phyloP scores from a whole-genome alignment of 2,888 invertebrate species.

The Caenorhabditis sp. region DNA sequence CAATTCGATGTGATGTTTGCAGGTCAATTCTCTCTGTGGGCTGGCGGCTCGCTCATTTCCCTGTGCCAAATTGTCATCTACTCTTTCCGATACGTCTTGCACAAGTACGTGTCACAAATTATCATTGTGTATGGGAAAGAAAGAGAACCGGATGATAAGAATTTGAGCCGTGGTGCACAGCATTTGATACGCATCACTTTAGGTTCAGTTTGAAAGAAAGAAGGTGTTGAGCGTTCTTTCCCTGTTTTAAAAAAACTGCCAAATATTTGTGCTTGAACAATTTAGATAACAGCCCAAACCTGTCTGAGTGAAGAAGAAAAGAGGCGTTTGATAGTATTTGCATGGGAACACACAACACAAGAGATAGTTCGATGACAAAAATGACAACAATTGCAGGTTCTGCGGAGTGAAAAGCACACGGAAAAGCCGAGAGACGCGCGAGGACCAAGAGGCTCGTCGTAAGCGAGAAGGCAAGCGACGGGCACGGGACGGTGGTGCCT shows the following conservation, averaged over 20 bases:
- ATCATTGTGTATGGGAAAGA: constrained; percentile 32
- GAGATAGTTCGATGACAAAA: neutral
- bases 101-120: constrained; percentile 48
- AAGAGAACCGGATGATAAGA: constrained; percentile 15
- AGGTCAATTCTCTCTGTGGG: constrained; percentile 77
- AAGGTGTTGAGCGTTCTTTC: neutral
- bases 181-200: constrained; percentile 10
- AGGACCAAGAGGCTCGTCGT: constrained; percentile 34
- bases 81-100: constrained; percentile 40
- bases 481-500: constrained; percentile 7
- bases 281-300: constrained; percentile 5
- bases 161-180: neutral
- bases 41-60: constrained; percentile 74
- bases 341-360: neutral
- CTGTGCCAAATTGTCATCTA: constrained; percentile 73
- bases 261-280: constrained; percentile 38
- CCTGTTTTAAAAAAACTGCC: constrained; percentile 15
- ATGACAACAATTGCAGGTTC: constrained; percentile 25
- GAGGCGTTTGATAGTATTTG: constrained; percentile 18
- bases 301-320: neutral
- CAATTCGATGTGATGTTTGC: constrained; percentile 6
- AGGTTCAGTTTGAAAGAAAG: constrained; percentile 17
- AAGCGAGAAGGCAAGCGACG: constrained; percentile 18
- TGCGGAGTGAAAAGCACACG: constrained; percentile 35
- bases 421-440: constrained; percentile 14